Evolutionary conservation across 2,113 vertebrate genomes (phyloP).

Genomic region (Terrapene triunguis): DNA sequence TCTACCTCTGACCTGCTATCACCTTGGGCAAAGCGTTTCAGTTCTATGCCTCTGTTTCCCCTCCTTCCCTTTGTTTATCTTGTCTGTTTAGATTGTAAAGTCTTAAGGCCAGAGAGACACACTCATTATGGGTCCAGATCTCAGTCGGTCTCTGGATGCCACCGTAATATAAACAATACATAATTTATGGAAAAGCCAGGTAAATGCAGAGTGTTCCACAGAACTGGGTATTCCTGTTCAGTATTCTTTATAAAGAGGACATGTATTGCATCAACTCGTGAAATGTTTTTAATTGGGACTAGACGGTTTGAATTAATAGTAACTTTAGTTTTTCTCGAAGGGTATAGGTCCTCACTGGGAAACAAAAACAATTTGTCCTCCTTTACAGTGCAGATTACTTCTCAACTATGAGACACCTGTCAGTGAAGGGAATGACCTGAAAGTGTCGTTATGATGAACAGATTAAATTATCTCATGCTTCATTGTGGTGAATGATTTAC

Average conservation of each 20-base stretch:
- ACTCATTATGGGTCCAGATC: neutral
- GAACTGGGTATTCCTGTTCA: neutral
- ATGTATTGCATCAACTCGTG: neutral
- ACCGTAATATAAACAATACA: neutral
- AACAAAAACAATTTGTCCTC: neutral
- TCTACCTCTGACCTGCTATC: neutral
- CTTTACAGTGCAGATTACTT: neutral
- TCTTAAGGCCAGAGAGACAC: neutral
- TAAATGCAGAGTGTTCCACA: neutral
- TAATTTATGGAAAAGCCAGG: neutral
- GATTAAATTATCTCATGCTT: neutral
- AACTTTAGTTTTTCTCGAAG: neutral
- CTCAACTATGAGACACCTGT: neutral
- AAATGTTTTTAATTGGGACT: neutral
- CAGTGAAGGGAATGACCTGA: neutral
- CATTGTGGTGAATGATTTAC: neutral
- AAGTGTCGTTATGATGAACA: neutral
- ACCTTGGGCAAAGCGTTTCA: neutral
- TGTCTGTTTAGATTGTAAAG: neutral
- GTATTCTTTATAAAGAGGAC: neutral
- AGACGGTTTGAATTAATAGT: neutral
- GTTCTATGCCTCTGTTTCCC: neutral
- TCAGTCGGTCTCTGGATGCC: neutral
- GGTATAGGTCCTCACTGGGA: neutral
- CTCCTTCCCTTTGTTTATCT: neutral